A percentile compares a stretch with the other conserved stretches of the same genome.
phyloP scores from a whole-genome alignment of 2,113 vertebrate species.

The Accipiter cooperii region DNA sequence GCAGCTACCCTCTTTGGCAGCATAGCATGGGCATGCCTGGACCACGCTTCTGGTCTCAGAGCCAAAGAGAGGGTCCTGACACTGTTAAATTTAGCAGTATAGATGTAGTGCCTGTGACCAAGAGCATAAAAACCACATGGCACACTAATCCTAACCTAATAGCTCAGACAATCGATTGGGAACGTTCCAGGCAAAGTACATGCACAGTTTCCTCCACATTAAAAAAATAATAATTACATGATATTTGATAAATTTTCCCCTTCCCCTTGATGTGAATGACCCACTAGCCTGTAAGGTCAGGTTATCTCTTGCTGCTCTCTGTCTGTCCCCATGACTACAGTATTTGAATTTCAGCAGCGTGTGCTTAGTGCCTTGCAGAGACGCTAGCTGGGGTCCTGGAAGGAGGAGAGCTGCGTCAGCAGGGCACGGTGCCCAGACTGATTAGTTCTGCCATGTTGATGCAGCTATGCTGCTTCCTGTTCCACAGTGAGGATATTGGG shows the following conservation, averaged over 20 bases:
- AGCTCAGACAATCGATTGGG: neutral
- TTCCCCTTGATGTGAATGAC: neutral
- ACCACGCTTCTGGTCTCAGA: neutral
- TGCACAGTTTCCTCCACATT: neutral
- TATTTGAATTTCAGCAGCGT: conserved; percentile 30
- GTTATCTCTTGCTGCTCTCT: conserved; percentile 1
- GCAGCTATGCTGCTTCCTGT: conserved; percentile 26
- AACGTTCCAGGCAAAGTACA: neutral
- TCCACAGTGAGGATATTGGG: neutral
- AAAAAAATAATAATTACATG: neutral
- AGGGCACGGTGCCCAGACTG: conserved; percentile 36
- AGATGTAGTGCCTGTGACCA: neutral
- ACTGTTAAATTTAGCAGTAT: conserved; percentile 7
- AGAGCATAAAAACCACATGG: neutral
- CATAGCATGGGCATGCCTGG: neutral
- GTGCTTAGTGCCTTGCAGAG: conserved; percentile 29
- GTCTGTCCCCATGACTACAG: conserved; percentile 49
- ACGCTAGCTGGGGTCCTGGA: conserved; percentile 33
- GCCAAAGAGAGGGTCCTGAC: neutral
- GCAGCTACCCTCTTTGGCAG: neutral
- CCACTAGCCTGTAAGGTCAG: neutral
- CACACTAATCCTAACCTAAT: neutral
- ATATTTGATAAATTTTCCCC: neutral
- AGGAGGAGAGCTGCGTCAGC: conserved; percentile 43
- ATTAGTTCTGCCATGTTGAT: conserved; percentile 58